Evolutionary conservation across 2,888 invertebrate species (phyloP).

Genomic region (Prionchulus punctatus): DNA sequence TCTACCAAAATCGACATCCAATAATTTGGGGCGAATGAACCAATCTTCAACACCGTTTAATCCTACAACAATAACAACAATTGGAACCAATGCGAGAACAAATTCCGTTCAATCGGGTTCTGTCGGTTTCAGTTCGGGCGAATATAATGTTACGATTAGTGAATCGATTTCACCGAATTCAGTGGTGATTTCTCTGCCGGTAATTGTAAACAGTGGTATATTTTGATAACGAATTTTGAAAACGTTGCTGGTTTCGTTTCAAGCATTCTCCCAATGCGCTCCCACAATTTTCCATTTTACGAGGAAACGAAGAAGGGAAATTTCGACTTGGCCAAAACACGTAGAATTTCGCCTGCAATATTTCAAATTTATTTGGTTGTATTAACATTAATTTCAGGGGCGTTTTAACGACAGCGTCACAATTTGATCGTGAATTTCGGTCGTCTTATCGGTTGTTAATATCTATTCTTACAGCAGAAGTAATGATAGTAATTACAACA

Average conservation of each 20-base stretch:
- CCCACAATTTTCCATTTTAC: neutral
- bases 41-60: too few species aligned
- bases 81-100: too few species aligned
- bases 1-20: too few species aligned
- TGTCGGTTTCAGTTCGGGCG: too few species aligned
- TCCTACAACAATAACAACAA: too few species aligned
- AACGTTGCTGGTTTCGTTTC: too few species aligned
- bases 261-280: too few species aligned
- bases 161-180: neutral
- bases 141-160: neutral
- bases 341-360: neutral
- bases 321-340: slow-evolving; percentile 5
- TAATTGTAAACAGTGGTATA: neutral
- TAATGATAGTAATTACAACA: too few species aligned
- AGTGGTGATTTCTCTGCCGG: neutral
- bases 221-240: too few species aligned
- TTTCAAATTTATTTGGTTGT: neutral
- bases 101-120: too few species aligned
- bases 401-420: slow-evolving; percentile 68
- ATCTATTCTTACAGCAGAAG: too few species aligned
- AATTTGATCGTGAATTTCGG: slow-evolving; percentile 69
- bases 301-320: slow-evolving; percentile 9
- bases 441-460: neutral
- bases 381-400: slow-evolving; percentile 45
- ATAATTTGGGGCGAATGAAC: too few species aligned